Evolutionary conservation across 53 echinoderm and acorn worm genomes (phyloP), one percentile per base, ranked within the genome.

Genomic region (Patiria pectinifera): DNA sequence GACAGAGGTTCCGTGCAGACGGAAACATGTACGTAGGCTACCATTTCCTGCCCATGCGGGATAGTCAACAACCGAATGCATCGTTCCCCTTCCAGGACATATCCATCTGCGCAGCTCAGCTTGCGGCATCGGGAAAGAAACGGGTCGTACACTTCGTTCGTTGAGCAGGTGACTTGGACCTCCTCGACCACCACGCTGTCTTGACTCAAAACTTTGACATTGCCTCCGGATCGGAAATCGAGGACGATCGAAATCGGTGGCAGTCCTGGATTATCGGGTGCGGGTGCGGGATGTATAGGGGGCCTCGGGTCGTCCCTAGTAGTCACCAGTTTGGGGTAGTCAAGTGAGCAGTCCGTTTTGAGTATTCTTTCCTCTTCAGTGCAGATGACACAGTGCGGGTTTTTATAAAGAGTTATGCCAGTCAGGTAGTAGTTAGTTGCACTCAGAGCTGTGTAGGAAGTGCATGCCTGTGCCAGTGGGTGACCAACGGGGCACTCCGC

Each of bases 191-290:
- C 87, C 8, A 87, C 86, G 6, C 15, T 49, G 66, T 69, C 48
- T 22, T 85, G 11, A 4, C 79, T 82, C 44, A 69, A 70, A 21
- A 92, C n/a, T n/a, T 86, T 92, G 69, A 92, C 93, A 48, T 87
- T 87, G 59, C 93, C 82, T 22, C 71, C 82, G 53, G 86, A 81
- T 53, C 93, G 86, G 82, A 92, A 92, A 69, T 92, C 93, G 23
- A 92, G 53, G n/a, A 92, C 46, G 59, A 92, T 72, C 9, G 93
- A 92, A 24, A 92, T 86, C 2, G 93, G 93, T 21, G 90, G 80
- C 4, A 43, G 5, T 3, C 19, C n/a, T 18, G 2, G 6, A 14
- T 18, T 3, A 5, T 46, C 58, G 14, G 69, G 66, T 76, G 76
- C 23, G 11, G 45, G 48, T 25, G 12, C 14, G 23, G 11, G 53